Evolutionary conservation across 2,888 invertebrate genomes (phyloP).

Genomic region (Amphimallon solstitiale): DNA sequence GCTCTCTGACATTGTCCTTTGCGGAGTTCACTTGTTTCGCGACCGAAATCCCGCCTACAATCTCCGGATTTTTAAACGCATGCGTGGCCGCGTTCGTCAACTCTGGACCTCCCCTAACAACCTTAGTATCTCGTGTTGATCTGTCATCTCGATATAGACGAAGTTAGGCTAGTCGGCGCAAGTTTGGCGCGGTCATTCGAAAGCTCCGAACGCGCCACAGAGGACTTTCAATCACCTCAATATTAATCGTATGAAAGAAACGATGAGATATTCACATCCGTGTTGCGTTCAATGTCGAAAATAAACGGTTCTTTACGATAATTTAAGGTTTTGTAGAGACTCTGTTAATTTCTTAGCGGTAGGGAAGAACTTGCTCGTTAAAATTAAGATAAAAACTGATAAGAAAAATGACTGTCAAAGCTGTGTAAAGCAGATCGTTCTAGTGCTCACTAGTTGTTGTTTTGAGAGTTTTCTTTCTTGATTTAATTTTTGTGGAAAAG

Average conservation of each 20-base stretch:
- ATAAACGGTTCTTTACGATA: too few relatives aligned
- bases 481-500: constrained; percentile 29
- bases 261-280: too few relatives aligned
- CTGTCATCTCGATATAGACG: constrained; percentile 43
- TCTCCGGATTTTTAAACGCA: constrained; percentile 42
- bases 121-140: constrained; percentile 54
- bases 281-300: too few relatives aligned
- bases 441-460: constrained; percentile 8
- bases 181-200: constrained; percentile 27
- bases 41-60: constrained; percentile 44
- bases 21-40: constrained; percentile 26
- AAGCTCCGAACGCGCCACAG: background rate
- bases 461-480: constrained; percentile 15
- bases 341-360: too few relatives aligned
- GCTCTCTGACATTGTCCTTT: background rate
- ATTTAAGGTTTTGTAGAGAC: too few relatives aligned
- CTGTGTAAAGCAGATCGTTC: constrained; percentile 20
- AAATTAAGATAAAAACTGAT: background rate
- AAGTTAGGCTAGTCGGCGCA: background rate
- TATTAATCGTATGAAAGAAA: background rate
- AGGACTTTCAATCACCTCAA: constrained; percentile 13
- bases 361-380: too few relatives aligned
- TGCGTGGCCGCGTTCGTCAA: constrained; percentile 40
- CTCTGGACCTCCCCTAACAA: constrained; percentile 60
- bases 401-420: background rate